Conservation (phyloP, 2,888 invertebrate genomes). For the Synergus gifuensis region DNA sequence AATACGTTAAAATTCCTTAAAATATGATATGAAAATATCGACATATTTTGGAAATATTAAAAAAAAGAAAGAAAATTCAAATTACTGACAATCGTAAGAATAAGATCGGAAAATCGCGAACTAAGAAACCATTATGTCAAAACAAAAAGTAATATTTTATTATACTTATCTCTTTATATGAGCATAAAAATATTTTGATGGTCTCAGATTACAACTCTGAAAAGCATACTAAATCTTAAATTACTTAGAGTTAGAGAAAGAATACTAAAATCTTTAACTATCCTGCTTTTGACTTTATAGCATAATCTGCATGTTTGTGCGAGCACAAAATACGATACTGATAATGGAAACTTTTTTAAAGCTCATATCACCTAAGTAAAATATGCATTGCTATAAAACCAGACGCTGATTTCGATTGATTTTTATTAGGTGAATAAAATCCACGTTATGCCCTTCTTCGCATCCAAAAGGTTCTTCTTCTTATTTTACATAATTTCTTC, state of each 20-base stretch:
- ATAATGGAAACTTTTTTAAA: not conserved
- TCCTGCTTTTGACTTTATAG: conserved; percentile 1
- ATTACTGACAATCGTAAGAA: no score
- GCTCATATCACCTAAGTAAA: not conserved
- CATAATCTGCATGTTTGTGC: not conserved
- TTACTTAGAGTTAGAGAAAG: not conserved
- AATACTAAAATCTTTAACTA: not conserved
- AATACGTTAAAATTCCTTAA: no score
- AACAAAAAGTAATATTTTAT: not conserved
- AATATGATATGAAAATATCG: no score
- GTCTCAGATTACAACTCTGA: not conserved
- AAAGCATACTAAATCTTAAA: not conserved
- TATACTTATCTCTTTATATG: not conserved
- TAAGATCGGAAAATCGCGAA: not conserved
- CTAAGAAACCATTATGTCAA: not conserved
- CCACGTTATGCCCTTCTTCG: not conserved
- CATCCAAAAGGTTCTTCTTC: not conserved
- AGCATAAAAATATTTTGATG: conserved; percentile 5
- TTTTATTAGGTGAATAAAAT: not conserved
- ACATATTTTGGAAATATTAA: no score
- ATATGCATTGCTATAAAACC: not conserved
- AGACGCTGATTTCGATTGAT: not conserved
- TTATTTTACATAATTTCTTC: not conserved
- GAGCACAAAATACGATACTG: not conserved
- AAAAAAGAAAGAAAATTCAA: no score